Base-by-base conservation (phyloP, 2,113 vertebrate genomes). In the Atractosteus spatula region DNA sequence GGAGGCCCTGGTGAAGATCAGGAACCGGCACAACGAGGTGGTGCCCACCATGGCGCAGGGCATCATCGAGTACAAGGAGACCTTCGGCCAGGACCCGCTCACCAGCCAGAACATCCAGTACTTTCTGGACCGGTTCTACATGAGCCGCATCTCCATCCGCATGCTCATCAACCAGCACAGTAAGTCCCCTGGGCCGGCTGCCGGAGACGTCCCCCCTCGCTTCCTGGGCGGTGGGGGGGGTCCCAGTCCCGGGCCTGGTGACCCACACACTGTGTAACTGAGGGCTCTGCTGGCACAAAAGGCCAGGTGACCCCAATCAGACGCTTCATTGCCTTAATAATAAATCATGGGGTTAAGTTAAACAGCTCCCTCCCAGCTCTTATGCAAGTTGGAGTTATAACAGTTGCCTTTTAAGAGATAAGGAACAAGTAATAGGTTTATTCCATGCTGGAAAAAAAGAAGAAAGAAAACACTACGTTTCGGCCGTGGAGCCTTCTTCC, bases 131-230 rank as follows among this genome's bases (percentile, higher is more conserved):
- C 95, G 96, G 62, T 96, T 98, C 90, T 98, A 98, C 92, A 89
- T 95, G 89, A 98, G 96, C 87, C 95, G 96, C 71, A 98, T 98
- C 83, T 98, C 96, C 66, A 98, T 98, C 81, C 94, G 96, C 12
- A 98, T 98, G 96, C 95, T 98, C 65, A 91, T 98, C 87, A 98
- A 98, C 91, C 96, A 98, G 86, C 96, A 98, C 91, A 95, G 96
- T 97, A 88, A 89, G 93, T 78, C 5, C 0, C 11, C 0, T 0
- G 0, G 1, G 0, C 2, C 16, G 14, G 3, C 4, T 3, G 41
- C 68, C 13, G 7, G 43, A 51, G 42, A 12, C 41, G 17, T 13
- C 10, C 8, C 55, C 55, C 5, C 17, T 7, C 51, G 3, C 44
- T 64, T 61, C 57, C 6, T 14, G 17, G 4, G 13, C 57, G 3